phyloP scores from a whole-genome alignment of 2,888 invertebrate genomes.

The Hybos culiciformis region DNA sequence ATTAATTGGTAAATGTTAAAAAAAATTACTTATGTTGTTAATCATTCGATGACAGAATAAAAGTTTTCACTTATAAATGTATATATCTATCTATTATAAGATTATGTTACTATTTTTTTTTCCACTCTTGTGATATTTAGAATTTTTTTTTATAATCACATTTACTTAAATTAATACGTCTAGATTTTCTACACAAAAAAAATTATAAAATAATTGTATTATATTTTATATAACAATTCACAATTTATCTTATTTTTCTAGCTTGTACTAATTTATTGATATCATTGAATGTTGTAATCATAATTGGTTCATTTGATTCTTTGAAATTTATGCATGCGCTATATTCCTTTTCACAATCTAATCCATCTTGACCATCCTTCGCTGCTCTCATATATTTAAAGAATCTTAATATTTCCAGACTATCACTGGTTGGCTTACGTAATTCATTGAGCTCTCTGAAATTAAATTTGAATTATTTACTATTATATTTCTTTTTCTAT shows the following conservation, averaged over 20 bases:
- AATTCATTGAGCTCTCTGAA: slow-evolving; percentile 71
- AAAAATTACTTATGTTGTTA: no score
- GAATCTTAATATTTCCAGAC: slow-evolving; percentile 74
- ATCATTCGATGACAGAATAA: no score
- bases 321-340: slow-evolving; percentile 50
- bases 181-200: no score
- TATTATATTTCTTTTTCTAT: neutral
- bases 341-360: slow-evolving; percentile 55
- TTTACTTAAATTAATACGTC: no score
- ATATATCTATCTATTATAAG: no score
- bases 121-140: no score
- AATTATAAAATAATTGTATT: no score
- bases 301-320: slow-evolving; percentile 58
- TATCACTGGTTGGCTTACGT: slow-evolving; percentile 70
- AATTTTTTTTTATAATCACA: no score
- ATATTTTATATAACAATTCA: no score
- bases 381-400: slow-evolving; percentile 86
- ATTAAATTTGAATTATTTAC: slow-evolving; percentile 5
- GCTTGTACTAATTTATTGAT: slow-evolving; percentile 79
- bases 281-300: slow-evolving; percentile 75
- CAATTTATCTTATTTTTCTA: slow-evolving; percentile 41
- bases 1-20: no score
- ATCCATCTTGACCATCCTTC: slow-evolving; percentile 70
- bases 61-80: no score
- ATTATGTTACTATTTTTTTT: no score